Evolutionary conservation across 1,140 invertebrate genomes (phyloP), one percentile per base, ranked within the genome.

Genomic region (Schmidtea mediterranea): DNA sequence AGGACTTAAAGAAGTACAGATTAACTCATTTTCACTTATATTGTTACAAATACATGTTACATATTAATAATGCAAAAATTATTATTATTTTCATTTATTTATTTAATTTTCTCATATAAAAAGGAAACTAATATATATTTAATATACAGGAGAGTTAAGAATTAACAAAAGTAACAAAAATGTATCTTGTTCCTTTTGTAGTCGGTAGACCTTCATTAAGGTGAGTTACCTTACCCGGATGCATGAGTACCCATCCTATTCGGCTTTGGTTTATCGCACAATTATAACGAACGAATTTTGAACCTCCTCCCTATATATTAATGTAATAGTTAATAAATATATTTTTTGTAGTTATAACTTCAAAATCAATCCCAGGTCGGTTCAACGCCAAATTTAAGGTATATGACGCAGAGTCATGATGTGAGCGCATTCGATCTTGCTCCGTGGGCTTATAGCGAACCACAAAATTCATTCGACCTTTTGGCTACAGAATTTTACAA

Each of bases 111-210:
- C 12, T 5, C 22, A 41, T 19, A 19, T 41, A 12, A 41, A 3
- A 41, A 41, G 12, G 3, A 41, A 19, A 41, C 3, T 12, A 41
- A n/a, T 32, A 6, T 32, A 10, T 6, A 32, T 32, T 6, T 32
- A 6, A 32, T 32, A 32, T 32, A 32, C 26, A 32, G 10, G 18
- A 6, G 10, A 43, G 37, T 72, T 75, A 97, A 52, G 92, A 92
- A 70, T 98, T 87, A 1, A 98, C 76, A 64, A 98, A 98, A n/a
- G 89, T 87, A 57, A 98, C 79, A 82, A 97, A 90, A 56, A 98
- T 97, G 67, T 98, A 98, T 52, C 92, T 71, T 2, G 82, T 92
- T 43, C 90, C 89, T 39, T 76, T 78, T 0, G 76, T 84, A 8
- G 82, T 79, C 10, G 63, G 63, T 0, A 97, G 70, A 1, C 90